Evolutionary conservation across 1,140 invertebrate genomes (phyloP).

Genomic region (Drosophila sucinea): DNA sequence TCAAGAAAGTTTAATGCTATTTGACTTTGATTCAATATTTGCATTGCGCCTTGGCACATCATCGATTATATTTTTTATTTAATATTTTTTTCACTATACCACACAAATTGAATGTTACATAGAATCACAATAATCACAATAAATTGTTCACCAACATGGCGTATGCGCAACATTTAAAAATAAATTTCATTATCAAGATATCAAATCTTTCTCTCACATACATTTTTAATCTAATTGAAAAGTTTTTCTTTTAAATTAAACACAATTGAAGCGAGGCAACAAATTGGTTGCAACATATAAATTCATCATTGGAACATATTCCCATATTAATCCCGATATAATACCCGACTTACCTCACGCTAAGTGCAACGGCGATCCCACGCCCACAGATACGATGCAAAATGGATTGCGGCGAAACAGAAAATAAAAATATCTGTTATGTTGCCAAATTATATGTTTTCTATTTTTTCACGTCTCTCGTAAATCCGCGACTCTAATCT

Average conservation of each 20-base stretch:
- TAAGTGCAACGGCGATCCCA: conserved; percentile 41
- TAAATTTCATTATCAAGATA: too few species aligned
- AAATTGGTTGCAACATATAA: conserved; percentile 39
- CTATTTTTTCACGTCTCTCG: not conserved
- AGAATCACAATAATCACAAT: not conserved
- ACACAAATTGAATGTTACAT: not conserved
- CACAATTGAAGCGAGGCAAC: conserved; percentile 15
- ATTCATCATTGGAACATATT: conserved; percentile 53
- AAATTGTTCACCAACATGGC: not conserved
- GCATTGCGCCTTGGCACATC: conserved; percentile 60
- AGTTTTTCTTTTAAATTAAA: not conserved
- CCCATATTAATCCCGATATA: conserved; percentile 37
- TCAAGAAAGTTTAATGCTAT: conserved; percentile 77
- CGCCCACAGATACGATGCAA: conserved; percentile 44
- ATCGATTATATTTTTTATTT: conserved; percentile 65
- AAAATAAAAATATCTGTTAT: conserved; percentile 13
- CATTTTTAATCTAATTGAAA: not conserved
- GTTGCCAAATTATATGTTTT: conserved; percentile 37
- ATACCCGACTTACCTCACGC: conserved; percentile 49
- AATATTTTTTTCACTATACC: not conserved
- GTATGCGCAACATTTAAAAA: not conserved
- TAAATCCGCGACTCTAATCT: conserved; percentile 38
- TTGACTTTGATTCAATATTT: conserved; percentile 81
- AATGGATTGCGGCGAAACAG: conserved; percentile 44
- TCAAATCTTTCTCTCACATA: too few species aligned